phyloP scores from a whole-genome alignment of 2,888 invertebrate species.

The Gymnosoma rotundatum region DNA sequence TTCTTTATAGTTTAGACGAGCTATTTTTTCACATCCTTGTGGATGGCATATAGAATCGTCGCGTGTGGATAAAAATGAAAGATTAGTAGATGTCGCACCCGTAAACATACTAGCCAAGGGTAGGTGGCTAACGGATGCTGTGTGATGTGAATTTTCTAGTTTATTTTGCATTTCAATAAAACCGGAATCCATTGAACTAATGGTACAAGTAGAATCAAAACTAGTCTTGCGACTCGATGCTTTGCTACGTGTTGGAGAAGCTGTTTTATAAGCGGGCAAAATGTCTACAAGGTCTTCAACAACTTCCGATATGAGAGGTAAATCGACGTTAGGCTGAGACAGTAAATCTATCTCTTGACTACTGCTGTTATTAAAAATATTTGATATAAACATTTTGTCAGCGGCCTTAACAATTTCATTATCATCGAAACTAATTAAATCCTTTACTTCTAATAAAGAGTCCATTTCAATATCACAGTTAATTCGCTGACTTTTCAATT shows the following conservation, averaged over 20 bases:
- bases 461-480: constrained; percentile 75
- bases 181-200: constrained; percentile 82
- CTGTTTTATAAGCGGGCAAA: constrained; percentile 61
- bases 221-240: constrained; percentile 82
- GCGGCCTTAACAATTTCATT: constrained; percentile 68
- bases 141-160: constrained; percentile 74
- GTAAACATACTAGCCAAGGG: constrained; percentile 70
- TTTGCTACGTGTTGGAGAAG: constrained; percentile 76
- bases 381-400: constrained; percentile 23
- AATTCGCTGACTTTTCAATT: constrained; percentile 35
- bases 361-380: constrained; percentile 56
- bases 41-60: constrained; percentile 22
- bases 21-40: constrained; percentile 77
- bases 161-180: constrained; percentile 82
- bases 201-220: constrained; percentile 82
- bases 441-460: constrained; percentile 74
- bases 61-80: background rate
- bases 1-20: constrained; percentile 80
- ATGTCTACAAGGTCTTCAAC: constrained; percentile 9
- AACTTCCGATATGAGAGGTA: constrained; percentile 45
- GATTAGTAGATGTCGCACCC: background rate
- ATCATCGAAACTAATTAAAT: constrained; percentile 81
- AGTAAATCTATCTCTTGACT: constrained; percentile 74
- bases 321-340: constrained; percentile 75
- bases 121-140: constrained; percentile 51